Evolutionary conservation across 2,888 invertebrate genomes (phyloP).

Genomic region (Allacma fusca): DNA sequence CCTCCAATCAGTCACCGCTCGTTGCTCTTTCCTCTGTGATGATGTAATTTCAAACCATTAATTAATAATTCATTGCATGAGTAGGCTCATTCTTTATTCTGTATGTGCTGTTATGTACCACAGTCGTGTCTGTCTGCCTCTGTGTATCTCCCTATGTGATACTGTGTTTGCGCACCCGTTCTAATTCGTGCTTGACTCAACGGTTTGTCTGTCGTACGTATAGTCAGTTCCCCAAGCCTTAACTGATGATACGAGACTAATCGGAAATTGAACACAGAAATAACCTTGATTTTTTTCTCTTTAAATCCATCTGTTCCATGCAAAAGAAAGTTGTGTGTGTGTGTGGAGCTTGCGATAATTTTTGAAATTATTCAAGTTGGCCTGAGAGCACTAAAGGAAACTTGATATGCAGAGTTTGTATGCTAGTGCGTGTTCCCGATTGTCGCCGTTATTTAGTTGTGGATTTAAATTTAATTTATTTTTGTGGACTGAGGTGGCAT

Average conservation of each 20-base stretch:
- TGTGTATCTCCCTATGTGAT: not conserved
- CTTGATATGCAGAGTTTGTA: no score
- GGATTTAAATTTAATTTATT: not conserved
- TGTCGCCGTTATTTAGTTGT: no score
- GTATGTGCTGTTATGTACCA: not conserved
- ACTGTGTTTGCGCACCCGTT: not conserved
- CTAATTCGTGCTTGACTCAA: not conserved
- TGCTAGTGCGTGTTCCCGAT: no score
- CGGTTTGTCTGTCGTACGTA: not conserved
- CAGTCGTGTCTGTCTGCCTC: not conserved
- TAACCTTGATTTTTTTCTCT: not conserved
- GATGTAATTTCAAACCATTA: slow-evolving; percentile 57
- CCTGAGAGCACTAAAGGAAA: no score
- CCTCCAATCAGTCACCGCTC: slow-evolving; percentile 38
- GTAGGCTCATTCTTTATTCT: slow-evolving; percentile 39
- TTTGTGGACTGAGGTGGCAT: slow-evolving; percentile 9
- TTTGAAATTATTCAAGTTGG: no score
- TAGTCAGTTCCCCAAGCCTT: not conserved
- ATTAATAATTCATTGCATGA: slow-evolving; percentile 58
- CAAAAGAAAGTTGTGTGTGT: no score
- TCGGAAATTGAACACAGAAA: slow-evolving; percentile 1
- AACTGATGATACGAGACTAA: slow-evolving; percentile 11
- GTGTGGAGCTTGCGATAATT: no score
- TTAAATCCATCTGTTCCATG: not conserved
- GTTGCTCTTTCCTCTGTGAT: slow-evolving; percentile 43